Percentiles rank a stretch among this genome's conserved stretches.
Evolutionary conservation across 2,797 vertebrate genomes (phyloP).

Genomic region (Columba guinea): DNA sequence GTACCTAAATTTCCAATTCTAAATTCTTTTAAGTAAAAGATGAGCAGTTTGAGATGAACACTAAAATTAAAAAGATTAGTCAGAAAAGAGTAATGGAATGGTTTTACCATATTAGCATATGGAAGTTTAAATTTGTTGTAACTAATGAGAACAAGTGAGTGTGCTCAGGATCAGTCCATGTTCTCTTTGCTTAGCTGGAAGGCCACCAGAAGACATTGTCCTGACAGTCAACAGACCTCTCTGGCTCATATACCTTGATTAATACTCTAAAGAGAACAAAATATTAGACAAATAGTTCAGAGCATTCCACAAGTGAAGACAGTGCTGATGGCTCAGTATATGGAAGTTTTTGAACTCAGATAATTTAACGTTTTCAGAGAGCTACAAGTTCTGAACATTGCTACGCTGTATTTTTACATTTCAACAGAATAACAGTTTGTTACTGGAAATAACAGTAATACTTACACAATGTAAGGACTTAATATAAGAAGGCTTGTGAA

Average conservation of each 20-base stretch:
- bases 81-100: background rate
- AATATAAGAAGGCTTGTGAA: background rate
- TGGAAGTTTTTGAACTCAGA: fast-evolving
- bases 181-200: background rate
- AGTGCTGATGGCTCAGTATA: background rate
- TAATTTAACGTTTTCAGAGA: background rate
- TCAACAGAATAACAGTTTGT: background rate
- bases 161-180: background rate
- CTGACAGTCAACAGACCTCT: background rate
- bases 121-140: background rate
- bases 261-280: background rate
- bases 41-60: background rate
- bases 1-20: background rate
- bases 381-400: background rate
- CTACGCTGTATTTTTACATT: background rate
- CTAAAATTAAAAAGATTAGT: background rate
- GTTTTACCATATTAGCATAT: background rate
- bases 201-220: background rate
- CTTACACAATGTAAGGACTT: background rate
- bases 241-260: background rate
- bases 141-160: background rate
- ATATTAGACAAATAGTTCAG: background rate
- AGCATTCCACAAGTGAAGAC: background rate
- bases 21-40: background rate
- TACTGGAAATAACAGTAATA: background rate